These are phyloP conservation scores for Nanorana parkeri DNA, from an alignment of 2,113 vertebrate genomes.

Conservation along the genomic window DNA sequence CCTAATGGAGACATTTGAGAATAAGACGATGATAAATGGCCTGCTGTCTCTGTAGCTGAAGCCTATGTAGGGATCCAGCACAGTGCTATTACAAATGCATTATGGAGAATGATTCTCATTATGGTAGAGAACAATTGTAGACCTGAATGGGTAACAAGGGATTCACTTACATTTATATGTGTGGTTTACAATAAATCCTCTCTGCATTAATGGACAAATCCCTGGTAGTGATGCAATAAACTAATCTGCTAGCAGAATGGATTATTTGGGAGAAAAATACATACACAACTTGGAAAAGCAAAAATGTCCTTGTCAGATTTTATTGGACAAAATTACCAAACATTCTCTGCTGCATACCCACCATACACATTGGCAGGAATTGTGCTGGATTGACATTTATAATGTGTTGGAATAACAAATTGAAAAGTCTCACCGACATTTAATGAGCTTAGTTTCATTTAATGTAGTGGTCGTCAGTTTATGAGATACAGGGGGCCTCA, in stretches of 20 bases:
- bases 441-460: no score
- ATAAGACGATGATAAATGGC: background rate
- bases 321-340: no score
- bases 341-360: no score
- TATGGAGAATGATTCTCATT: background rate
- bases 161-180: background rate
- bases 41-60: background rate
- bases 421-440: no score
- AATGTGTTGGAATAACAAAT: no score
- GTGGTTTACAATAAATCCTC: background rate
- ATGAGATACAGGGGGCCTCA: no score
- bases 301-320: no score
- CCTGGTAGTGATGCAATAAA: background rate
- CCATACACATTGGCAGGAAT: no score
- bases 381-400: no score
- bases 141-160: background rate
- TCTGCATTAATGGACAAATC: conserved; percentile 8
- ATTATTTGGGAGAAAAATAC: background rate
- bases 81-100: background rate
- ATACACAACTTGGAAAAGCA: no score
- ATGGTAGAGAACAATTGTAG: background rate
- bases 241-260: background rate
- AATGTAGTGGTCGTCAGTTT: no score
- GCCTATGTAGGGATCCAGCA: background rate
- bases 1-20: background rate